Evolutionary conservation across 1,140 invertebrate species (phyloP), one percentile per base, ranked within the genome.

Genomic region (Drosophila jambulina): DNA sequence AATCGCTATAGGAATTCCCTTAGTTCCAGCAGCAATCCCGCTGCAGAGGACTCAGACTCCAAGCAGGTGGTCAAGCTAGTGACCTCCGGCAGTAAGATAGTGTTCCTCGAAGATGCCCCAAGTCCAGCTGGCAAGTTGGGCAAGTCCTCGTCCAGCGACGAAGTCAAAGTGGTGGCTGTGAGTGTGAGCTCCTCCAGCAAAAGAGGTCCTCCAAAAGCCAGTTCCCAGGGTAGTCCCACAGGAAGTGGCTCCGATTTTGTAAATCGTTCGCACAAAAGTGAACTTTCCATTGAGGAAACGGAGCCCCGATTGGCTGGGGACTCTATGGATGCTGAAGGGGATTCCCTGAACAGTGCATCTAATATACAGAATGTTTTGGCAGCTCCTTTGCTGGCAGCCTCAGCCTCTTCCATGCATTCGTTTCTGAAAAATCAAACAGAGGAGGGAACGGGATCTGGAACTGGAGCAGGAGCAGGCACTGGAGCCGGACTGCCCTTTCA

Each of bases 231-330:
- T n/a, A 78, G 69, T 42, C 60, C 81, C 12, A 72, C 70, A 3
- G 70, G 43, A n/a, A 72, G 43, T 8, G 81, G 80, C 9, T 32
- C 43, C 0, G 91, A 92, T 17, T 92, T 91, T 48, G 84, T 92
- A 25, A 92, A 92, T 75, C 81, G 90, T 3, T 92, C 91, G 27
- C 91, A 92, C 46, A 92, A 92, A 65, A 92, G 86, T 54, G 91
- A 92, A 38, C 70, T 92, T 15, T 91, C 91, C 36, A 92, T 92
- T 46, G 91, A 92, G 78, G 91, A 92, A 71, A 56, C 84, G 2
- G 91, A 92, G 19, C 91, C 69, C 42, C 63, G 82, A 19, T 29
- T 90, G 36, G 77, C 74, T 6, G 69, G 53, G 7, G 88, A 91
- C n/a, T 57, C 59, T 43, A 78, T 80, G 71, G 81, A 91, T 38